Evolutionary conservation across 1,140 invertebrate species (phyloP).

Genomic region (Drosophila truncata): DNA sequence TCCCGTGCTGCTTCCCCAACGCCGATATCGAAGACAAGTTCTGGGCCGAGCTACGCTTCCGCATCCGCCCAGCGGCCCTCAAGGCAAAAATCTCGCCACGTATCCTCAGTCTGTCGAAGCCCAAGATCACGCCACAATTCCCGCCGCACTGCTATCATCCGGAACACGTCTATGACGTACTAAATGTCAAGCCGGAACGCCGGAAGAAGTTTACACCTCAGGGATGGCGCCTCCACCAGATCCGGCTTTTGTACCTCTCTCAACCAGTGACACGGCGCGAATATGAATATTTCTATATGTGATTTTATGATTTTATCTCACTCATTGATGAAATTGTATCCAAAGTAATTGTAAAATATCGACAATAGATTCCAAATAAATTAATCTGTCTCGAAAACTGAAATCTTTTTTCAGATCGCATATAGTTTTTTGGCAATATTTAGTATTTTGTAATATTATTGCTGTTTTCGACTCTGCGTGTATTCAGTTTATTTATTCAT

Average conservation of each 20-base stretch:
- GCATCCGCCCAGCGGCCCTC: constrained; percentile 51
- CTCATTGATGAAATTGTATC: not conserved
- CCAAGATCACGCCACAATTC: constrained; percentile 53
- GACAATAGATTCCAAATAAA: not conserved
- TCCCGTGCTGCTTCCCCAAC: constrained; percentile 67
- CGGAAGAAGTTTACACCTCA: constrained; percentile 64
- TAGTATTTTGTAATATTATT: no score
- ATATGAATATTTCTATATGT: constrained; percentile 67
- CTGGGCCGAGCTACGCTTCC: constrained; percentile 68
- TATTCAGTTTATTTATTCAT: not conserved
- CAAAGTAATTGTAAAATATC: constrained; percentile 8
- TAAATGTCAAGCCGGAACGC: constrained; percentile 30
- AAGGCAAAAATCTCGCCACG: constrained; percentile 57
- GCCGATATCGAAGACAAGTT: constrained; percentile 62
- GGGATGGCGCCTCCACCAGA: constrained; percentile 71
- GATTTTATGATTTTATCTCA: constrained; percentile 6
- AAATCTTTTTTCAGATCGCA: not conserved
- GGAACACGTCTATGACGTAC: not conserved
- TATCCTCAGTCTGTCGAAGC: constrained; percentile 62
- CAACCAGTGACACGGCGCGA: constrained; percentile 63
- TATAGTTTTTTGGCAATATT: not conserved
- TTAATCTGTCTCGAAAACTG: not conserved
- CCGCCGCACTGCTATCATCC: constrained; percentile 71
- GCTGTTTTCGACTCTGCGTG: no score
- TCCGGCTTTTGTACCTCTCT: constrained; percentile 69